Evolutionary conservation across 1,140 invertebrate species (phyloP), one percentile per base, ranked within the genome.

Genomic region (Drosophila erecta): DNA sequence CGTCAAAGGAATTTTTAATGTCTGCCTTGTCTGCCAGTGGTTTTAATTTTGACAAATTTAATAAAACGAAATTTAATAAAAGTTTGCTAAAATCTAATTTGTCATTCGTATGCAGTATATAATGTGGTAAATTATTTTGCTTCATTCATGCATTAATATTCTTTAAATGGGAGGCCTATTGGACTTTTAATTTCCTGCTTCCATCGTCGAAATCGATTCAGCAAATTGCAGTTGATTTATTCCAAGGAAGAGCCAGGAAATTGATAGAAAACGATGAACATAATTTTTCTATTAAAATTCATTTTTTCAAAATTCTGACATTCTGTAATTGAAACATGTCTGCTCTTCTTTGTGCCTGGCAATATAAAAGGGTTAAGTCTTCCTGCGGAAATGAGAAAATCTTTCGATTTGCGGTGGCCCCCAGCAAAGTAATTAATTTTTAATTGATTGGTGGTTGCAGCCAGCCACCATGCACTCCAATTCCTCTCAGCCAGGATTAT

Each of bases 361-460:
- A 11, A 1, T 27, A 11, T 40, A 56, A 70, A 70, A 54, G 43
- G 64, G 35, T 35, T 69, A 47, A 35, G 55, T 44, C 30, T 27
- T 43, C 17, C 3, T 20, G 40, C 61, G 72, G 72, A 76, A 76
- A 76, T 76, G 47, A 49, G 72, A 66, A 76, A 56, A 38, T 43
- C 12, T 14, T 8, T 30, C 33, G 44, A 3, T 41, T 51, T 65
- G 49, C 73, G 55, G 54, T 41, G 71, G 47, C 33, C 70, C 38
- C 14, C 12, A 38, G 58, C 22, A 74, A 74, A 54, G 58, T 76
- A 76, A 66, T 76, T 76, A 76, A 76, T 76, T 76, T 66, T 58
- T 58, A 76, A 76, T 76, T 76, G 72, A 76, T 76, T 76, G 72
- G 59, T 64, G 30, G 7, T 2, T 30, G 47, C 47, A 58, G 14